These are phyloP conservation scores for Pteromalus puparum DNA, from an alignment of 1,140 invertebrate genomes.

Conservation along the genomic window DNA sequence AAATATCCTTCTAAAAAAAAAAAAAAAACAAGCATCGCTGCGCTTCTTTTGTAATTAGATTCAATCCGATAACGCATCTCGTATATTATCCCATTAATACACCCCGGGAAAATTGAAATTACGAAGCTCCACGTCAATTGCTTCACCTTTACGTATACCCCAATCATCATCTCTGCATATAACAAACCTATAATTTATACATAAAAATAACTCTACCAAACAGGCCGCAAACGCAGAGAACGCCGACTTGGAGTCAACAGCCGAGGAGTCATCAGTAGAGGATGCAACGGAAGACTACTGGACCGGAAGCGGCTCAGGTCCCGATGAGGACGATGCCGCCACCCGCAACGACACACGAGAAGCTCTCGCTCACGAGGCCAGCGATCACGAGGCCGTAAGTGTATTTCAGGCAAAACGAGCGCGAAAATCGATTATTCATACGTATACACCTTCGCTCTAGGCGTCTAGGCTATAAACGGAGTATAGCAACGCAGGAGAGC, in stretches of 20 bases:
- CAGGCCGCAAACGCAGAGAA: slow-evolving; percentile 65
- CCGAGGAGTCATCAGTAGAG: slow-evolving; percentile 67
- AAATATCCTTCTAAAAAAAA: too few species aligned
- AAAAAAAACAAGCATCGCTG: not conserved
- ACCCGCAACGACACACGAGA: slow-evolving; percentile 80
- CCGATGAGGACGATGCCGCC: slow-evolving; percentile 67
- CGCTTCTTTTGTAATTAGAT: not conserved
- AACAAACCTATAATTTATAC: too few species aligned
- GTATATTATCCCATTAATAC: slow-evolving; percentile 1
- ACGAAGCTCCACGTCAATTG: too few species aligned
- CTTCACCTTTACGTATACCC: too few species aligned
- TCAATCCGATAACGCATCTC: not conserved
- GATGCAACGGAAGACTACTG: slow-evolving; percentile 74
- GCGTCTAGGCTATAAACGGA: not conserved
- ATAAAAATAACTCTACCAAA: not conserved
- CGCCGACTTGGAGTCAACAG: slow-evolving; percentile 63
- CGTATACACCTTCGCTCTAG: not conserved
- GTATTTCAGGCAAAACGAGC: not conserved
- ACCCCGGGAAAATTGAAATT: slow-evolving; percentile 8
- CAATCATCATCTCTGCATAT: too few species aligned
- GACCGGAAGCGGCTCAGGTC: slow-evolving; percentile 72
- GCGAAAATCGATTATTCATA: not conserved
- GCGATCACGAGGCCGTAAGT: slow-evolving; percentile 82
- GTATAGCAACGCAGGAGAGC: not conserved
- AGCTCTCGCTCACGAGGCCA: slow-evolving; percentile 80